phyloP scores from a whole-genome alignment of 2,113 vertebrate species.

The Plestiodon gilberti region DNA sequence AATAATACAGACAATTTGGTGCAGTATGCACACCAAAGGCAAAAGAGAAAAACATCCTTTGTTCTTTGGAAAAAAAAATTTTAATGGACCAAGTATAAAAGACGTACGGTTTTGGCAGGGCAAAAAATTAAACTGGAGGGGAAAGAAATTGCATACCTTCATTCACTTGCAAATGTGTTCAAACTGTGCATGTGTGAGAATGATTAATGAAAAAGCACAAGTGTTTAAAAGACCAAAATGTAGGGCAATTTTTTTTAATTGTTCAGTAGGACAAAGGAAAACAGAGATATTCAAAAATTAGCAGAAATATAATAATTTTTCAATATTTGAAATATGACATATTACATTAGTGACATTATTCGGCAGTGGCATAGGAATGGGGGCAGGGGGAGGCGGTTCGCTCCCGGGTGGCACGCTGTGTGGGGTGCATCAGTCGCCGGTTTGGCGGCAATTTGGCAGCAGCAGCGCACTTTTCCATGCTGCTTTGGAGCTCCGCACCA shows the following conservation, averaged over 20 bases:
- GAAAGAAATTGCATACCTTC: background rate
- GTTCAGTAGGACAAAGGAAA: background rate
- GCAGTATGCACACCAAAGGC: background rate
- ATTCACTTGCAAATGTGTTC: background rate
- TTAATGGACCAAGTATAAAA: background rate
- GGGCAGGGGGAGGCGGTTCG: too few relatives aligned
- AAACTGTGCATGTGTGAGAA: background rate
- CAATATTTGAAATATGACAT: too few relatives aligned
- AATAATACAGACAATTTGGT: background rate
- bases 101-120: background rate
- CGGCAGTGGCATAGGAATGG: too few relatives aligned
- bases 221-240: background rate
- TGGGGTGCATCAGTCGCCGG: too few relatives aligned
- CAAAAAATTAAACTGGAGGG: background rate
- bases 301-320: too few relatives aligned
- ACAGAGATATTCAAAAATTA: background rate
- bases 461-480: too few relatives aligned
- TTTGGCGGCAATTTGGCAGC: too few relatives aligned
- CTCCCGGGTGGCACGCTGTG: too few relatives aligned
- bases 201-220: background rate
- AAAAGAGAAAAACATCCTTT: background rate
- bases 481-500: too few relatives aligned
- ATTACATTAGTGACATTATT: background rate
- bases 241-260: background rate
- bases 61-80: background rate